Percentiles rank a stretch among this genome's conserved stretches.
phyloP scores from a whole-genome alignment of 2,797 vertebrate species.

The Spinus pinus region DNA sequence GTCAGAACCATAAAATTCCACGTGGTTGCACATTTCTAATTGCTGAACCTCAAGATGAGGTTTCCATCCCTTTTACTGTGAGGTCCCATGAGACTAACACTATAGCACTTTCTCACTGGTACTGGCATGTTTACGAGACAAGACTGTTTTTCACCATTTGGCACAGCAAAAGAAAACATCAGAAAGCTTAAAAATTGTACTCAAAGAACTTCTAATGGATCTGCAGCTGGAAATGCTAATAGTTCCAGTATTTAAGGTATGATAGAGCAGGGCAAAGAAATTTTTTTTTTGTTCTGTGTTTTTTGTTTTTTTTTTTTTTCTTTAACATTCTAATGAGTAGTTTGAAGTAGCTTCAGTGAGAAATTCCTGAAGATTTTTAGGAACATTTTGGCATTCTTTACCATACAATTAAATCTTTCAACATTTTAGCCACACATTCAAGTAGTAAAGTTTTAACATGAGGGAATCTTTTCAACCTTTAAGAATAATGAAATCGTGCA shows the following conservation, averaged over 20 bases:
- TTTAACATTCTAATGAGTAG: neutral
- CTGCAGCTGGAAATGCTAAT: neutral
- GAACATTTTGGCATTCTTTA: neutral
- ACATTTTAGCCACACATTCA: neutral
- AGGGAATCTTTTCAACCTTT: neutral
- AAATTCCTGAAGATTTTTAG: neutral
- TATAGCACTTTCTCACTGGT: neutral
- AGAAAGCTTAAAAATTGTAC: neutral
- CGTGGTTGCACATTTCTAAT: neutral
- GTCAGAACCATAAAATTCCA: neutral
- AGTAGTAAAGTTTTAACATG: neutral
- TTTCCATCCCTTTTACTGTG: slow-evolving; percentile 12
- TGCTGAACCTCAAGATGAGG: neutral
- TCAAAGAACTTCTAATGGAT: neutral
- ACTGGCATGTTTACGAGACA: neutral
- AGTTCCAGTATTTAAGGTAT: neutral
- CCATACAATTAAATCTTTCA: neutral
- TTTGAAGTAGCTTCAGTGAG: neutral
- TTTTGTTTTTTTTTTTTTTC: neutral
- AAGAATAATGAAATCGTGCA: neutral
- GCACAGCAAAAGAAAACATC: neutral
- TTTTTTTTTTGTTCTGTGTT: neutral
- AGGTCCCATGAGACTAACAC: neutral
- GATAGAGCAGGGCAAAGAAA: neutral
- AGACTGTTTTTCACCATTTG: slow-evolving; percentile 25